These are phyloP conservation scores for Deroplatys truncata DNA, from an alignment of 2,888 invertebrate genomes.

Conservation along the genomic window DNA sequence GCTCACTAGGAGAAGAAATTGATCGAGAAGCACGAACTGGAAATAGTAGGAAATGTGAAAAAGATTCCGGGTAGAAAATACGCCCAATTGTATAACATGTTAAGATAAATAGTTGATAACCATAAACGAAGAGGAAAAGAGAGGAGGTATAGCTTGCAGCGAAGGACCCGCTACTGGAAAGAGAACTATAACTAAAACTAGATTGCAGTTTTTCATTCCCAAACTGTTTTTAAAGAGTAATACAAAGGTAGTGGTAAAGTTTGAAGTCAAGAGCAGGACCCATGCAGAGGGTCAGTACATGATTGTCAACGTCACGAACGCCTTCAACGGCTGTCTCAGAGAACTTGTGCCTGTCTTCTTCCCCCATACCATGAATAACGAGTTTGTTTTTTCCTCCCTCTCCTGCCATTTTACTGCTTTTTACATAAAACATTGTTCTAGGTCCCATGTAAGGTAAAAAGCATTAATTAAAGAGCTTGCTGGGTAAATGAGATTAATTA, in stretches of 20 bases:
- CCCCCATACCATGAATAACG: slow-evolving; percentile 33
- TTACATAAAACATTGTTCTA: slow-evolving; percentile 23
- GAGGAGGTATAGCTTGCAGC: too few relatives aligned
- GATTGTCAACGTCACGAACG: neutral
- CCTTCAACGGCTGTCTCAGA: neutral
- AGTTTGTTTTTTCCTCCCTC: slow-evolving; percentile 19
- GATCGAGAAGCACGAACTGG: too few relatives aligned
- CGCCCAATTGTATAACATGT: too few relatives aligned
- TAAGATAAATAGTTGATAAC: too few relatives aligned
- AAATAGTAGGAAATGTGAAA: too few relatives aligned
- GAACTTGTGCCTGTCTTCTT: slow-evolving; percentile 33
- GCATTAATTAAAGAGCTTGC: slow-evolving; percentile 32
- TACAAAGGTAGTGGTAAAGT: neutral
- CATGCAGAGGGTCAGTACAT: neutral
- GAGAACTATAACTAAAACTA: too few relatives aligned
- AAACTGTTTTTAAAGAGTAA: too few relatives aligned
- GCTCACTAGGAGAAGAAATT: too few relatives aligned
- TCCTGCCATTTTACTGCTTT: neutral
- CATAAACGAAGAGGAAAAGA: too few relatives aligned
- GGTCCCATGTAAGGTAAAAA: slow-evolving; percentile 28
- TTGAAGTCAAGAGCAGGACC: neutral
- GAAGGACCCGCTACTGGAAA: too few relatives aligned
- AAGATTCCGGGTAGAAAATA: too few relatives aligned
- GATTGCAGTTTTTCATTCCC: too few relatives aligned
- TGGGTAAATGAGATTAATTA: slow-evolving; percentile 32